Percentiles rank a stretch among this genome's conserved stretches.
Evolutionary conservation across 2,797 vertebrate species (phyloP).

Genomic region (Saxicola maurus): DNA sequence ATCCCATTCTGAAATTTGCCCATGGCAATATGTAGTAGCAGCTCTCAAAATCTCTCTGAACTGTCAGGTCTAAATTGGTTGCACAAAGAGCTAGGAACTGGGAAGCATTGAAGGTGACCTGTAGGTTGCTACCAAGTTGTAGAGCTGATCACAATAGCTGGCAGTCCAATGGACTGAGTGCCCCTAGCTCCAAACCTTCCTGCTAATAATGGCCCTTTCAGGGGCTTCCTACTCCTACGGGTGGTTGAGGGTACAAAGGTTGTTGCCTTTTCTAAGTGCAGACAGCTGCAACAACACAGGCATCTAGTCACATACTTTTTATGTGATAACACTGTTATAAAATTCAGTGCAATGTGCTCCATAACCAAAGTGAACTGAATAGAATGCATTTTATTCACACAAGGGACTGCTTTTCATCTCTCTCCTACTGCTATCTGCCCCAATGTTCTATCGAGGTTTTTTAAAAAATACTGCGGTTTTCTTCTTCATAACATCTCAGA

Average conservation of each 20-base stretch:
- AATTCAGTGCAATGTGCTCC: background rate
- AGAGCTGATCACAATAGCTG: background rate
- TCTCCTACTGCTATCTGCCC: background rate
- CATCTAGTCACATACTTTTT: background rate
- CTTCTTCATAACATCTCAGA: background rate
- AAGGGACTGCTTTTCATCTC: background rate
- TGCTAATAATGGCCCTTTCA: background rate
- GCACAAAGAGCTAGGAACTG: background rate
- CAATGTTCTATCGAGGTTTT: background rate
- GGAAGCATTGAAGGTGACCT: background rate
- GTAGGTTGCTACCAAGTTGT: background rate
- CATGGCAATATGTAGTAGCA: background rate
- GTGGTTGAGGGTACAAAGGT: background rate
- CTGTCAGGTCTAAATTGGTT: background rate
- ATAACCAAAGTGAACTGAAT: background rate
- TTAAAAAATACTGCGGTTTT: background rate
- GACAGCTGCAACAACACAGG: background rate
- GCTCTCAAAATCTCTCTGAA: background rate
- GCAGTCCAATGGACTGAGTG: background rate
- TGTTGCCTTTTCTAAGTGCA: background rate
- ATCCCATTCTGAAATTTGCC: background rate
- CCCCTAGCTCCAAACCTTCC: background rate
- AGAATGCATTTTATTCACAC: background rate
- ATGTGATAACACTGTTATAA: background rate
- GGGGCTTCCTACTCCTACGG: background rate